phyloP scores from a whole-genome alignment of 53 echinoderm and acorn worm species.

The Apostichopus leukothele region DNA sequence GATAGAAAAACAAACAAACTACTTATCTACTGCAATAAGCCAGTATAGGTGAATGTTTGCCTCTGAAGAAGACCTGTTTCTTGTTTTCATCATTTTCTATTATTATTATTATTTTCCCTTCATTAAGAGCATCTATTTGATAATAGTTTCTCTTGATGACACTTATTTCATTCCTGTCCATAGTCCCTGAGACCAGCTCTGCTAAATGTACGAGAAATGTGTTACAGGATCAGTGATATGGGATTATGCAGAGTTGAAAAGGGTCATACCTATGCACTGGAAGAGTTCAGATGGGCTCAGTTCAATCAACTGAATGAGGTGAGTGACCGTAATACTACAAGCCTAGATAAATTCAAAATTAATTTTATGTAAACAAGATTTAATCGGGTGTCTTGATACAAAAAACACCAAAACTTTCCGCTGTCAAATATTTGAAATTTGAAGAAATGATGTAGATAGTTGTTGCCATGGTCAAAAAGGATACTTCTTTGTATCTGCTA shows the following conservation, averaged over 20 bases:
- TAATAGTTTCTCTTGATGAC: neutral
- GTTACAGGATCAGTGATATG: conserved; percentile 98
- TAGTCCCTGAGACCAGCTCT: conserved; percentile 95
- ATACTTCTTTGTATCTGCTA: no score
- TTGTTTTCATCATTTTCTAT: neutral
- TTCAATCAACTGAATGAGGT: conserved; percentile 98
- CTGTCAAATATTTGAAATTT: no score
- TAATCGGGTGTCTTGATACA: no score
- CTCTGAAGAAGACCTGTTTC: no score
- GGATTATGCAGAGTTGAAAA: conserved; percentile 99
- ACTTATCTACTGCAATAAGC: no score
- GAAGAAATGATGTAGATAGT: no score
- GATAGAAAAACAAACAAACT: no score
- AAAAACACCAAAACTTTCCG: no score
- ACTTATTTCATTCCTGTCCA: neutral
- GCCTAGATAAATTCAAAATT: no score
- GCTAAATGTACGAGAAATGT: conserved; percentile 98
- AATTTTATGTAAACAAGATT: no score
- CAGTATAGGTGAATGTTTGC: no score
- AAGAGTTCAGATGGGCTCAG: conserved; percentile 88
- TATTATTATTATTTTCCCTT: neutral
- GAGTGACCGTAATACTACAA: neutral
- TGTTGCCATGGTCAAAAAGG: no score
- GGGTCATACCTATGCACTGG: conserved; percentile 86
- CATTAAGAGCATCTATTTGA: neutral